phyloP scores from a whole-genome alignment of 2,888 invertebrate species.

The Cheiracanthium punctorium region DNA sequence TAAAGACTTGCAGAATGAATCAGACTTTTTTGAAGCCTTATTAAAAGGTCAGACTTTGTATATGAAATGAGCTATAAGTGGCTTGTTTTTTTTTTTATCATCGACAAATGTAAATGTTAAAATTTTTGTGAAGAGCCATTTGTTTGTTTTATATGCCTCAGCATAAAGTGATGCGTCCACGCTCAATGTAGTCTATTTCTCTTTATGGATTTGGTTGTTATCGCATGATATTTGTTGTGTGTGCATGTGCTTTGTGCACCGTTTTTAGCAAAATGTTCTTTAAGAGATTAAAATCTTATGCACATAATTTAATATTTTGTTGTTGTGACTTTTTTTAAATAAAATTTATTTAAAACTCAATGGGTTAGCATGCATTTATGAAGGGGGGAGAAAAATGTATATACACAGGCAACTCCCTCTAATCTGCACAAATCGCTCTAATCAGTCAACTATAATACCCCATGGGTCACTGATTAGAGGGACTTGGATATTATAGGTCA shows the following conservation, averaged over 20 bases:
- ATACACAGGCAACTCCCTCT: too few relatives aligned
- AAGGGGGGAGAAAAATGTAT: too few relatives aligned
- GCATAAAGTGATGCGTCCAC: slow-evolving; percentile 70
- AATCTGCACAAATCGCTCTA: too few relatives aligned
- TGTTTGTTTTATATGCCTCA: slow-evolving; percentile 65
- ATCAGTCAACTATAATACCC: too few relatives aligned
- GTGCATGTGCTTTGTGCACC: slow-evolving; percentile 70
- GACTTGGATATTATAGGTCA: too few relatives aligned
- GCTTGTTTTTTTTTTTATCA: slow-evolving; percentile 66
- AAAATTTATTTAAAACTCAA: too few relatives aligned
- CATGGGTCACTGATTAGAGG: too few relatives aligned
- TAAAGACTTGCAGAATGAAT: slow-evolving; percentile 37
- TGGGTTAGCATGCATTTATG: too few relatives aligned
- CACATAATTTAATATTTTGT: slow-evolving; percentile 52
- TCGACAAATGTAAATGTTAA: slow-evolving; percentile 68
- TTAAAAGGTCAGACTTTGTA: slow-evolving; percentile 37
- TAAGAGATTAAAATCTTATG: slow-evolving; percentile 71
- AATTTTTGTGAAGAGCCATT: slow-evolving; percentile 54
- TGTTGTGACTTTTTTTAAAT: not conserved
- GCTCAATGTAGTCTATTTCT: slow-evolving; percentile 70
- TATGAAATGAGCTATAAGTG: slow-evolving; percentile 69
- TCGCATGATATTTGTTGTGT: slow-evolving; percentile 69
- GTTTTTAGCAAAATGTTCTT: slow-evolving; percentile 69
- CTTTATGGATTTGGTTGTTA: slow-evolving; percentile 70
- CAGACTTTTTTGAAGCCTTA: slow-evolving; percentile 1